Evolutionary conservation across 1,140 invertebrate genomes (phyloP).

Genomic region (Helicoverpa zea): DNA sequence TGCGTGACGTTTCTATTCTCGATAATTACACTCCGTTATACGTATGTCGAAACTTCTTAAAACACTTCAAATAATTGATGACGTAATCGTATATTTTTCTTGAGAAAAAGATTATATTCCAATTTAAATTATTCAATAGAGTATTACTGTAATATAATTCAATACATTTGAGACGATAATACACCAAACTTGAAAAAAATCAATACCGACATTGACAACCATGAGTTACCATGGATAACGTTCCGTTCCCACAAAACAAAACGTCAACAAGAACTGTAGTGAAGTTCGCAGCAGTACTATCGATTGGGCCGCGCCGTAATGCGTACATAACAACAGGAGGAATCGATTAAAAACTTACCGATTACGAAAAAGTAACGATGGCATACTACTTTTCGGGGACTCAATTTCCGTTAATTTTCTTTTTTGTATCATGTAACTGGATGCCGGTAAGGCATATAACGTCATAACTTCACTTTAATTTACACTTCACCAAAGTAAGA

Average conservation of each 20-base stretch:
- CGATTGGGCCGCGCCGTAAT: constrained; percentile 56
- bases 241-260: constrained; percentile 45
- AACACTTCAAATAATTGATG: constrained; percentile 3
- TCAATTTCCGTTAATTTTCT: constrained; percentile 80
- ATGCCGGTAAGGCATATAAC: constrained; percentile 82
- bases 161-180: not conserved
- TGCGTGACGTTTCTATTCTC: constrained; percentile 64
- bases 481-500: constrained; percentile 70
- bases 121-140: not conserved
- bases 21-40: constrained; percentile 63
- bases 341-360: constrained; percentile 72
- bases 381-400: constrained; percentile 77
- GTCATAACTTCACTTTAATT: constrained; percentile 82
- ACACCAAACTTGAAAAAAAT: not conserved
- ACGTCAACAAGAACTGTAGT: constrained; percentile 44
- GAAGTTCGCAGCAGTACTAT: constrained; percentile 57
- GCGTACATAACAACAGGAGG: constrained; percentile 52
- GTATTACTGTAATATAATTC: not conserved
- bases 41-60: constrained; percentile 29
- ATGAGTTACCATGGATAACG: constrained; percentile 35
- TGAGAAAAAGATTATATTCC: not conserved
- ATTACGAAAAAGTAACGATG: constrained; percentile 83
- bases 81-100: not conserved
- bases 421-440: constrained; percentile 78
- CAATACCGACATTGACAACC: constrained; percentile 28